Evolutionary conservation across 1,140 invertebrate genomes (phyloP), one percentile per base, ranked within the genome.

Genomic region (Brachionus calyciflorus): DNA sequence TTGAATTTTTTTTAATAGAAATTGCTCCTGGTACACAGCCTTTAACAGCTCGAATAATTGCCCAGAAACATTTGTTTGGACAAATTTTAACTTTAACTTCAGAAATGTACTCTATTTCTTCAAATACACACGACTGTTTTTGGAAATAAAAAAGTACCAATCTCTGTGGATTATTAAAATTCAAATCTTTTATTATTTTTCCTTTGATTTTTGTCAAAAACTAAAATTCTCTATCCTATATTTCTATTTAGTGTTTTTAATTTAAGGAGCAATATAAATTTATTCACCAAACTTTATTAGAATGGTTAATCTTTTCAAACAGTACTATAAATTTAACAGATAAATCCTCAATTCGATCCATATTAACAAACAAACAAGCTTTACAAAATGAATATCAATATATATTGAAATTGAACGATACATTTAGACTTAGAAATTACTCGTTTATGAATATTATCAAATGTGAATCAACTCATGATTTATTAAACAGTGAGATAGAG

Each of bases 201-300:
- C n/a, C n/a, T n/a, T n/a, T n/a, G n/a, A n/a, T n/a, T n/a, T n/a
- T n/a, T n/a, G n/a, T n/a, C n/a, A n/a, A n/a, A n/a, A n/a, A n/a
- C n/a, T n/a, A n/a, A n/a, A n/a, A n/a, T n/a, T n/a, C n/a, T n/a
- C n/a, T n/a, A n/a, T n/a, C n/a, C n/a, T n/a, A n/a, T 9, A 28
- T 4, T 30, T 4, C 2, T 14, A 4, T 33, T 55, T 30, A 9
- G 5, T 28, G 17, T 55, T 33, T 28, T 60, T 40, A 17, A n/a
- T 60, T 21, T 40, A 60, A 70, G 69, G 69, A 73, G 24, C 69
- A 73, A 17, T 73, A 73, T 30, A 73, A 73, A 55, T 73, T 73
- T 24, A 73, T 73, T 17, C 69, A 73, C n/a, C 46, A 73, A 21
- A 37, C 69, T n/a, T 33, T 73, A 17, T 21, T 73, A 12, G 69